Base-by-base conservation (phyloP, 1,140 invertebrate species). In the Drosophila parabipectinata region DNA sequence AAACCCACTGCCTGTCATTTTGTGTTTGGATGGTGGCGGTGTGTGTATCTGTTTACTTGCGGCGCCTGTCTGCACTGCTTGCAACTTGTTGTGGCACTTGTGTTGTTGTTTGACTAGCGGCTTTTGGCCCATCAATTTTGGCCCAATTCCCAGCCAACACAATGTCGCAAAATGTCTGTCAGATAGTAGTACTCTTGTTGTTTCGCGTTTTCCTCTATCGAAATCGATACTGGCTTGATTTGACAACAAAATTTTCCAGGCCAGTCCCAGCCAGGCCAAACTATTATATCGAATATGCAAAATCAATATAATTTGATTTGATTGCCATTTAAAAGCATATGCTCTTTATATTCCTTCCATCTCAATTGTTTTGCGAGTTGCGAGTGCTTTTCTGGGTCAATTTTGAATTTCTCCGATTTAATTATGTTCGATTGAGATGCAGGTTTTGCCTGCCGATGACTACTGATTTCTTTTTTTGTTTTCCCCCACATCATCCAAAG, bases 41-140 rank as follows among this genome's bases (percentile, higher is more conserved):
- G n/a, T 45, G 41, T 8, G 15, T 18, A 18, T 47, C 44, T 47
- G 32, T 41, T 39, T 28, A 59, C 15, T 34, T 59, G 14, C 32
- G 32, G 45, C 7, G 41, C 34, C 34, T 24, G 18, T 37, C 30
- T 28, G 44, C 53, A 18, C 3, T 59, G 51, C 9, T 28, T 47
- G 57, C 59, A 63, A 62, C 59, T 63, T 63, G 66, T 63, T 63
- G 52, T 69, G 34, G 18, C 34, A 21, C 15, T 21, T 21, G 6
- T 47, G 44, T 45, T 15, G 30, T 18, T 60, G 57, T 53, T 64
- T 56, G 52, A 48, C 59, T 26, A 52, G 51, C 60, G 57, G 64
- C 48, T 53, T 67, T 68, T 26, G 21, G 24, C 30, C 32, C 57
- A 45, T 44, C 14, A 41, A 41, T 44, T 18, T 18, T 12, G 14